phyloP scores from a whole-genome alignment of 2,113 vertebrate genomes.

The Lipotes vexillifer region DNA sequence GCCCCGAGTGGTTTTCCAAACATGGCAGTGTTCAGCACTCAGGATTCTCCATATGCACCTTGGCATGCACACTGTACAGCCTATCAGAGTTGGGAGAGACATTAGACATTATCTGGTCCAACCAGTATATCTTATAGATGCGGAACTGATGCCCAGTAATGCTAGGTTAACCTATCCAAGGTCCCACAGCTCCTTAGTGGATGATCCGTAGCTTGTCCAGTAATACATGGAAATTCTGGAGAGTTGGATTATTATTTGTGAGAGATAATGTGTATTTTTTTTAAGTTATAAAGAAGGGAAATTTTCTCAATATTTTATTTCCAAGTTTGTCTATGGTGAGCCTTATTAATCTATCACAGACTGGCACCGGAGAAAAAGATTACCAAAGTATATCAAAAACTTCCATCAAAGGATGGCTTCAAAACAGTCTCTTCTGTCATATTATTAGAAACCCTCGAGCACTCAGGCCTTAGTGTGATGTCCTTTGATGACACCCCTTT shows the following conservation, averaged over 20 bases:
- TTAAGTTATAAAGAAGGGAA: constrained; percentile 18
- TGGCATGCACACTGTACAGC: not conserved
- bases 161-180: not conserved
- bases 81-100: not conserved
- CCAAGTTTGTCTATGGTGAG: not conserved
- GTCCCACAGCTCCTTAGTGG: not conserved
- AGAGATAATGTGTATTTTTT: not conserved
- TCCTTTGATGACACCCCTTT: not conserved
- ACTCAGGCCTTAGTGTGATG: not conserved
- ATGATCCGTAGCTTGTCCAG: not conserved
- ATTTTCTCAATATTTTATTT: constrained; percentile 18
- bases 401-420: not conserved
- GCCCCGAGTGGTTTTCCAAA: not conserved
- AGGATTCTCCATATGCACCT: not conserved
- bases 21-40: not conserved
- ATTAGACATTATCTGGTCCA: not conserved
- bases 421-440: not conserved
- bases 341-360: not conserved
- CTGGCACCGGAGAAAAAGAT: not conserved
- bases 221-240: not conserved
- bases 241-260: not conserved
- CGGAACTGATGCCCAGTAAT: not conserved
- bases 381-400: not conserved
- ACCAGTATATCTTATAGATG: not conserved
- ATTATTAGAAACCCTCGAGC: not conserved